A percentile compares a stretch with the other conserved stretches of the same genome.
phyloP scores from a whole-genome alignment of 2,113 vertebrate species.

The Solea senegalensis region DNA sequence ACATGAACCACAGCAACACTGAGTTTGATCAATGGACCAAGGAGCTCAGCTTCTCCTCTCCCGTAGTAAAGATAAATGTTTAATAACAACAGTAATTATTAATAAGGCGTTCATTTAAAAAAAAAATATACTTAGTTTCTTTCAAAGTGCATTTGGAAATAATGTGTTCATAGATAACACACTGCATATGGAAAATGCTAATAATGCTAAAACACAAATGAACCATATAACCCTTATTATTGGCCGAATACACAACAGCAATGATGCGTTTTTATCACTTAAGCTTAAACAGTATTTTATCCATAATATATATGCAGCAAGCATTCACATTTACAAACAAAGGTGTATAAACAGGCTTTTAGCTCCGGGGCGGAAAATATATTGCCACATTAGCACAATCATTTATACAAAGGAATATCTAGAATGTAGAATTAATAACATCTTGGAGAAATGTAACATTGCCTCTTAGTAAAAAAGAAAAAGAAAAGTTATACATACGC shows the following conservation, averaged over 20 bases:
- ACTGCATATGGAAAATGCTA: too few species aligned
- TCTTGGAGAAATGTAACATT: background rate
- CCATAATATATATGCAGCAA: background rate
- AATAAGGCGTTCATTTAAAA: background rate
- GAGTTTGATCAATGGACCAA: slow-evolving; percentile 5
- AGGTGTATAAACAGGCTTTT: background rate
- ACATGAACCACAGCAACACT: slow-evolving; percentile 39
- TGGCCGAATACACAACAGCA: too few species aligned
- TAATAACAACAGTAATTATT: too few species aligned
- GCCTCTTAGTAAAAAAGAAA: background rate
- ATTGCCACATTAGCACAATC: background rate
- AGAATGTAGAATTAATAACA: background rate
- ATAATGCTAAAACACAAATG: too few species aligned
- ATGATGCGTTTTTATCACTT: too few species aligned
- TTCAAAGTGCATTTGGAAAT: too few species aligned
- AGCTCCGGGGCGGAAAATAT: background rate
- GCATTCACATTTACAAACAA: background rate
- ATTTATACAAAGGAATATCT: background rate
- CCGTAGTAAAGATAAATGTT: background rate
- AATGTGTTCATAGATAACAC: too few species aligned
- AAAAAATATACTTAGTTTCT: too few species aligned
- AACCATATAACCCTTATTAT: too few species aligned
- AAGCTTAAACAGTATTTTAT: too few species aligned
- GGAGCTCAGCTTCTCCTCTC: background rate
- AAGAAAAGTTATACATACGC: background rate